Conservation (phyloP, 2,888 invertebrate genomes). For the Epinotia demarniana region DNA sequence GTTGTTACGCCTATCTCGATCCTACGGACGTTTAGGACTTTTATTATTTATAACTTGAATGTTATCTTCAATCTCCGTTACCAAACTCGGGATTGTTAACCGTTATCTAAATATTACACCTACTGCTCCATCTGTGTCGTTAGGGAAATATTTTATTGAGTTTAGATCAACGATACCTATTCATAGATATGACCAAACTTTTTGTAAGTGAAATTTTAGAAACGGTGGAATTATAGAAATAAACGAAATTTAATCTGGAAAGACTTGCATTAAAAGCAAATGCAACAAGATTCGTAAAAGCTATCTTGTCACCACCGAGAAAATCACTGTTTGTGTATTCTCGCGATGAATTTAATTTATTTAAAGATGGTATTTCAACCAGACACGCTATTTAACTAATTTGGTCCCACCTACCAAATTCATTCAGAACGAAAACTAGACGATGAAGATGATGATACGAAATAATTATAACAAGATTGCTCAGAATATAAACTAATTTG, state of each 20-base stretch:
- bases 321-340: background rate
- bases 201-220: background rate
- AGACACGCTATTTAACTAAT: background rate
- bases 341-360: background rate
- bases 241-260: background rate
- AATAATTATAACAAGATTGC: background rate
- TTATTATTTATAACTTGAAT: slow-evolving; percentile 79
- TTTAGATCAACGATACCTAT: slow-evolving; percentile 9
- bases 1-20: slow-evolving; percentile 79
- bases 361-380: too few relatives aligned
- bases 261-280: background rate
- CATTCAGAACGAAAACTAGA: background rate
- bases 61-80: slow-evolving; percentile 69
- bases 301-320: background rate
- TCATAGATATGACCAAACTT: background rate
- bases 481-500: background rate
- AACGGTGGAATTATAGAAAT: background rate
- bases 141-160: slow-evolving; percentile 35
- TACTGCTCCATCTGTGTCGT: slow-evolving; percentile 31
- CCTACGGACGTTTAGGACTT: slow-evolving; percentile 73
- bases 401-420: background rate
- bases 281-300: background rate
- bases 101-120: slow-evolving; percentile 51
- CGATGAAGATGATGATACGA: background rate
- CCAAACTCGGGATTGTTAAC: slow-evolving; percentile 60